Evolutionary conservation across 2,113 vertebrate genomes (phyloP).

Genomic region (Hippopotamus amphibius): DNA sequence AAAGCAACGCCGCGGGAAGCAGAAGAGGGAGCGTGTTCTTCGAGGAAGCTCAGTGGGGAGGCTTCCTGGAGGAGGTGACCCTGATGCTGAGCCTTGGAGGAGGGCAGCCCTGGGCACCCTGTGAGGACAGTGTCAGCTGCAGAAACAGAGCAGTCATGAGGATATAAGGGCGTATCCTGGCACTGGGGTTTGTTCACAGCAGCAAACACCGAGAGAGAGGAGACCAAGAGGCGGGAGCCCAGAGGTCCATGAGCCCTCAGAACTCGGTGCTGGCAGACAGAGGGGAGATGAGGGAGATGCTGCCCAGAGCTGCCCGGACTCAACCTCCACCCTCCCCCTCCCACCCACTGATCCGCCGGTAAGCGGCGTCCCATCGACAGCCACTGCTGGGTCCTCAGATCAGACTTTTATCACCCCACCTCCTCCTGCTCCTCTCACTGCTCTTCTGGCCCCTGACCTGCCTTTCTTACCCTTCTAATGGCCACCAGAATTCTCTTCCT

Average conservation of each 20-base stretch:
- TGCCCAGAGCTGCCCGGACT: too few relatives aligned
- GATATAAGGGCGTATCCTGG: background rate
- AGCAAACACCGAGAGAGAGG: background rate
- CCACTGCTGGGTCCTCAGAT: background rate
- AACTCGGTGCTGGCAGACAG: background rate
- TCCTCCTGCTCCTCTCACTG: background rate
- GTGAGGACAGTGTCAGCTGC: background rate
- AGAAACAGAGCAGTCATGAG: background rate
- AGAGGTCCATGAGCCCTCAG: too few relatives aligned
- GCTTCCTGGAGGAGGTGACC: background rate
- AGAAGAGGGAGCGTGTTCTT: background rate
- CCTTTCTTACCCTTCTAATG: background rate
- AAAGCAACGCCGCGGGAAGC: accelerated
- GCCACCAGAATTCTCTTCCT: background rate
- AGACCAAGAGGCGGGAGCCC: background rate
- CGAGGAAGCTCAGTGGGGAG: background rate
- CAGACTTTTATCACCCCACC: background rate
- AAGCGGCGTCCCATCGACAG: background rate
- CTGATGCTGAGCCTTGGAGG: background rate
- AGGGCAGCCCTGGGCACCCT: background rate
- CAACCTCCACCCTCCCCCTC: accelerated
- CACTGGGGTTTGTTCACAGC: background rate
- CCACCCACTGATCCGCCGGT: background rate
- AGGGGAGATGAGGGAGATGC: background rate
- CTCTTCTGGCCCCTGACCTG: background rate